Evolutionary conservation across 2,113 vertebrate species (phyloP), one percentile per base, ranked within the genome.

Genomic region (Montifringilla adamsi): DNA sequence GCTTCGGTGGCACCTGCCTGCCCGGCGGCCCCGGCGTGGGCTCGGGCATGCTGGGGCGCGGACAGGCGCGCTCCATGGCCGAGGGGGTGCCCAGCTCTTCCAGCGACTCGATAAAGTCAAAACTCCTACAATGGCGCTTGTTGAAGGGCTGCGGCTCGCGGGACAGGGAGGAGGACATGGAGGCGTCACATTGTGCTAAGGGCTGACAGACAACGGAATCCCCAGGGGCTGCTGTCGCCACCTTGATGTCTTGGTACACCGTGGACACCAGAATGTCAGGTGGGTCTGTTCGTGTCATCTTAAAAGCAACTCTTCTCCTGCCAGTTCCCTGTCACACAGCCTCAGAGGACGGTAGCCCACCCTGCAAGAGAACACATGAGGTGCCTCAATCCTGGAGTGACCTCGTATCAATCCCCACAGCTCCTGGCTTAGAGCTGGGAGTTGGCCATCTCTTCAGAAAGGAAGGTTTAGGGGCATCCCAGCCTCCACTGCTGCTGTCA

Each of bases 271-370:
- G 98, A 97, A 99, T 98, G 97, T 99, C 99, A 98, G 99, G 99
- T 21, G 99, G 99, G 97, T 99, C 98, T 28, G 99, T 99, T 96
- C 99, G 98, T 98, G 99, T 99, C 99, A 99, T 99, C 98, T 99
- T 99, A 98, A 97, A 98, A 96, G 97, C 60, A 73, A 97, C 97
- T 96, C 95, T 95, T 96, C 96, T 92, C 93, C 93, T 68, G 79
- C 94, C 93, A 83, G 85, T 86, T 95, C 87, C 97, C 95, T 97
- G 97, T 98, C 98, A 98, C 97, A 97, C 68, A 62, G 97, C 98
- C 98, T 98, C 97, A 98, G 97, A 92, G 74, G 70, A 86, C 39
- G 28, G 49, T 55, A 79, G 70, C 90, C 27, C 19, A 92, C 87
- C 94, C 96, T 97, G 89, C 72, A 97, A 97, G 75, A 95, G 58